Evolutionary conservation across 2,888 invertebrate species (phyloP), one percentile per base, ranked within the genome.

Genomic region (Pogonocherus hispidulus): DNA sequence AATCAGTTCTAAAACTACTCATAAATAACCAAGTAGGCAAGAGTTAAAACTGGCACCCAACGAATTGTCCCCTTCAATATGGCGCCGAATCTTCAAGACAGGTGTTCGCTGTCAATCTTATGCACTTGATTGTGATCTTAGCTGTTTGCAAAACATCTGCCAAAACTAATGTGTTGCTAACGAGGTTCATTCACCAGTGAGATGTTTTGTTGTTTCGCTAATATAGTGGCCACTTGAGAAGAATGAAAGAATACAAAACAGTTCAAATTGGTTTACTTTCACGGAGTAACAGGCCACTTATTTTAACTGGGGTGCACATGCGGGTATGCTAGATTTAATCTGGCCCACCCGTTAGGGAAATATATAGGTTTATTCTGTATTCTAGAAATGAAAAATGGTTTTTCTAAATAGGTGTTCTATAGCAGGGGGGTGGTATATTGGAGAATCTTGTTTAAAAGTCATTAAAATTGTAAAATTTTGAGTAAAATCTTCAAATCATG

Each of bases 91-190:
- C 22, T 9, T 51, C 19, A 37, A 4, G 51, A 51, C 62, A 62
- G 62, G 62, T 62, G 62, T 16, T 18, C 14, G 22, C 18, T 20
- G 51, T 37, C 51, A 49, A 37, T 59, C 46, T 19, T 32, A 51
- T 19, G 20, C 66, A 72, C 66, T 65, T 60, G 47, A 35, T 62
- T 19, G 51, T 37, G 35, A 62, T 62, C 62, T 51, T 37, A 67
- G 67, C 64, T 70, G 69, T 75, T 76, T 71, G 73, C 76, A 71
- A 76, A 73, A 74, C 76, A 77, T 69, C 77, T 77, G 76, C 74
- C 63, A 56, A 67, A 62, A 66, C 66, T 70, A 69, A 72, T 72
- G 68, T 59, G 63, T 72, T 73, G 70, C 69, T 77, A 76, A 74
- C 70, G 72, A 72, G 69, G 52, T 56, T 63, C 63, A 73, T 70